These are phyloP conservation scores for Polydrusus tereticollis DNA, from an alignment of 2,888 invertebrate species.

Conservation along the genomic window DNA sequence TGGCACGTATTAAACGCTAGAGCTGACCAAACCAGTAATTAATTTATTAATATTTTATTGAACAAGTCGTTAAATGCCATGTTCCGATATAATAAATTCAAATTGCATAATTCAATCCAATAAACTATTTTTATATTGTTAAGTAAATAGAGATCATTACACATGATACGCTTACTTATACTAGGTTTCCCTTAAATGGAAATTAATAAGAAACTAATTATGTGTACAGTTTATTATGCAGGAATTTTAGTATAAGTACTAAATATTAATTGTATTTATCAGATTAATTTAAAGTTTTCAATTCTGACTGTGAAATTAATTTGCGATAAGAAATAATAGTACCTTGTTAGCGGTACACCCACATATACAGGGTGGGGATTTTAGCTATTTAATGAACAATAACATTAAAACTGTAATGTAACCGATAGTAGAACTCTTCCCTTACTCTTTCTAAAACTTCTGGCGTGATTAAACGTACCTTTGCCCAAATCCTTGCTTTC, in stretches of 20 bases:
- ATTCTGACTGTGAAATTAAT: too few species aligned
- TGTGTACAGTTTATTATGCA: background rate
- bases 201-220: background rate
- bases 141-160: background rate
- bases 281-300: background rate
- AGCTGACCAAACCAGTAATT: background rate
- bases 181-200: background rate
- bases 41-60: constrained; percentile 17
- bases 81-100: background rate
- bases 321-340: too few species aligned
- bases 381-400: background rate
- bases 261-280: background rate
- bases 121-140: background rate
- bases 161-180: background rate
- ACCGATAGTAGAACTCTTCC: too few species aligned
- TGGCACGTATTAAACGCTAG: background rate
- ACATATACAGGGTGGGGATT: too few species aligned
- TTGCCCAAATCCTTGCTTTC: too few species aligned
- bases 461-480: too few species aligned
- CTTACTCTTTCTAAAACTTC: too few species aligned
- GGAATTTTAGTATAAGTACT: background rate
- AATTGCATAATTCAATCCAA: background rate
- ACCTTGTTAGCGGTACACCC: too few species aligned
- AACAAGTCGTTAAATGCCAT: constrained; percentile 15
- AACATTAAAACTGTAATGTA: too few species aligned